These are phyloP conservation scores for Pemphigus obesinymphae DNA, from an alignment of 1,140 invertebrate genomes.

Conservation along the genomic window DNA sequence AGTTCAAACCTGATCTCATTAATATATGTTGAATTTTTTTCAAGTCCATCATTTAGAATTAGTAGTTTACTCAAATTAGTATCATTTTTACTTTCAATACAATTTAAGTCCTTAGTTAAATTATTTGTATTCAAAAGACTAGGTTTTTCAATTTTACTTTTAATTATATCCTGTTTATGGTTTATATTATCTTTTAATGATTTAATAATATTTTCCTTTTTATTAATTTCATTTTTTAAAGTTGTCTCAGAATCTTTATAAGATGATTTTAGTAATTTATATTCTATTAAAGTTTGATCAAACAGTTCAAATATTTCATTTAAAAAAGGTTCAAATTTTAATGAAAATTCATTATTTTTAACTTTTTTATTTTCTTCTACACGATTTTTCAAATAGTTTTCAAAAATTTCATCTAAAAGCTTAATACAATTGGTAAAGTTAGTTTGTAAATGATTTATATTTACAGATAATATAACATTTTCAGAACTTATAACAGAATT, in stretches of 20 bases:
- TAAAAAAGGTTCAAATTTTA: background rate
- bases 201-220: background rate
- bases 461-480: background rate
- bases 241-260: background rate
- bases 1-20: background rate
- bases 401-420: constrained; percentile 35
- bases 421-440: constrained; percentile 20
- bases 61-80: background rate
- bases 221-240: constrained; percentile 6
- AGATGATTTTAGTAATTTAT: background rate
- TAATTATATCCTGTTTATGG: background rate
- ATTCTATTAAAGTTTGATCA: background rate
- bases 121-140: background rate
- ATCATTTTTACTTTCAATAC: background rate
- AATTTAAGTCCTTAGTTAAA: background rate
- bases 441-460: constrained; percentile 6
- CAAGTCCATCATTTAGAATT: background rate
- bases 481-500: background rate
- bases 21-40: constrained; percentile 6
- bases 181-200: background rate
- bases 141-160: background rate
- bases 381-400: background rate
- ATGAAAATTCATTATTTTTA: background rate
- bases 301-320: constrained; percentile 17
- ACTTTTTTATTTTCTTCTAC: background rate